These are phyloP conservation scores for Lepetodrilus schrolli DNA, from an alignment of 2,888 invertebrate species.

Conservation along the genomic window DNA sequence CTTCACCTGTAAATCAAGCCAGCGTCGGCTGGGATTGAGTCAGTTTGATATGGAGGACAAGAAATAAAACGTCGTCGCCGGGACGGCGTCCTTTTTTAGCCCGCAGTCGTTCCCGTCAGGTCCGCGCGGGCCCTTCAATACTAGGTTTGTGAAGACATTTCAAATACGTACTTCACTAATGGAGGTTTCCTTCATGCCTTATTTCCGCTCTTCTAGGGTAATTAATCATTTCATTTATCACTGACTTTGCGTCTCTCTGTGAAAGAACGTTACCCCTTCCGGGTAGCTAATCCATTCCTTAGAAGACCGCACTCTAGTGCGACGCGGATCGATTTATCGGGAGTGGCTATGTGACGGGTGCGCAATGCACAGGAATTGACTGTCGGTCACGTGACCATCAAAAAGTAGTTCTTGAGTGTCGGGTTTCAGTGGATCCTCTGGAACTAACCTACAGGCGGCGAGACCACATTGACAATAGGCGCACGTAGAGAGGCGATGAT, in stretches of 20 bases:
- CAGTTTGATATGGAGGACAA: too few species aligned
- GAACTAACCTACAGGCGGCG: too few species aligned
- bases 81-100: too few species aligned
- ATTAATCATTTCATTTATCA: slow-evolving; percentile 24
- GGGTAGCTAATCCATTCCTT: slow-evolving; percentile 12
- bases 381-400: slow-evolving; percentile 1
- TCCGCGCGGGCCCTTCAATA: not conserved
- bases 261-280: slow-evolving; percentile 1
- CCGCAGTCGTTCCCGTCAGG: too few species aligned
- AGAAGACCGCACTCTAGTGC: slow-evolving; percentile 20
- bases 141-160: not conserved
- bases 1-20: too few species aligned
- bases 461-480: too few species aligned
- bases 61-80: too few species aligned
- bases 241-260: not conserved
- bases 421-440: not conserved
- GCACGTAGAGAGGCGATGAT: too few species aligned
- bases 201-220: slow-evolving; percentile 3
- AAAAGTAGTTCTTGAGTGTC: slow-evolving; percentile 10
- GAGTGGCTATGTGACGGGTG: slow-evolving; percentile 6
- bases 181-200: slow-evolving; percentile 9
- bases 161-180: slow-evolving; percentile 19
- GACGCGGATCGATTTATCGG: slow-evolving; percentile 18
- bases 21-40: too few species aligned
- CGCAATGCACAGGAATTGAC: slow-evolving; percentile 13